Evolutionary conservation across 2,113 vertebrate species (phyloP).

Genomic region (Numida meleagris): DNA sequence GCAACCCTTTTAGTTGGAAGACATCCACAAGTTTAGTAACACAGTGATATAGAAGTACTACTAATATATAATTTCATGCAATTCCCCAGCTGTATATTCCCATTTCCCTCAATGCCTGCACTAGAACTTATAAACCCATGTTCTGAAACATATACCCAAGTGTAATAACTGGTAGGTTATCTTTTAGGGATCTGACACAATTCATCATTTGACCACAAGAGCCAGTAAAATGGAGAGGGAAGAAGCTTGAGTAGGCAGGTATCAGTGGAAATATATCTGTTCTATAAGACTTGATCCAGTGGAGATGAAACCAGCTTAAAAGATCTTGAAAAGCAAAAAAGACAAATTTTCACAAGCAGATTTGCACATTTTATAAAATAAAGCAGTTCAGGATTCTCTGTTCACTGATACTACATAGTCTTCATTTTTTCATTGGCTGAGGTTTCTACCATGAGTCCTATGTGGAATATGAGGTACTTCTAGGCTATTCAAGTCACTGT

Average conservation of each 20-base stretch:
- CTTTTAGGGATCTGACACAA: neutral
- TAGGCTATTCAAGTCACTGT: neutral
- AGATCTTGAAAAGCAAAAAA: neutral
- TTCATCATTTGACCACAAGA: neutral
- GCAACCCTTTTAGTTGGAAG: neutral
- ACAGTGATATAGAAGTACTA: neutral
- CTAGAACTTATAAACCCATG: neutral
- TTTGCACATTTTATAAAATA: neutral
- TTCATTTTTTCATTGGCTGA: neutral
- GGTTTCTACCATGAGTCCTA: neutral
- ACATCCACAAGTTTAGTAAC: neutral
- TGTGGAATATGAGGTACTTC: neutral
- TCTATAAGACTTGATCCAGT: neutral
- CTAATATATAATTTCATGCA: neutral
- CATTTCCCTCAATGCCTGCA: neutral
- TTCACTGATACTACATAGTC: neutral
- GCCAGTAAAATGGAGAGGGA: neutral
- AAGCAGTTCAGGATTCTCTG: neutral
- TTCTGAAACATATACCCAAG: neutral
- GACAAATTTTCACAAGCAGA: neutral
- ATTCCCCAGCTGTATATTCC: too few species aligned
- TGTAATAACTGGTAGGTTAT: neutral
- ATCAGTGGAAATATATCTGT: neutral
- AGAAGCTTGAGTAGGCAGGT: neutral
- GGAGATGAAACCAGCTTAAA: neutral